Base-by-base conservation (phyloP, 2,797 vertebrate genomes). In the Halcyon badia region DNA sequence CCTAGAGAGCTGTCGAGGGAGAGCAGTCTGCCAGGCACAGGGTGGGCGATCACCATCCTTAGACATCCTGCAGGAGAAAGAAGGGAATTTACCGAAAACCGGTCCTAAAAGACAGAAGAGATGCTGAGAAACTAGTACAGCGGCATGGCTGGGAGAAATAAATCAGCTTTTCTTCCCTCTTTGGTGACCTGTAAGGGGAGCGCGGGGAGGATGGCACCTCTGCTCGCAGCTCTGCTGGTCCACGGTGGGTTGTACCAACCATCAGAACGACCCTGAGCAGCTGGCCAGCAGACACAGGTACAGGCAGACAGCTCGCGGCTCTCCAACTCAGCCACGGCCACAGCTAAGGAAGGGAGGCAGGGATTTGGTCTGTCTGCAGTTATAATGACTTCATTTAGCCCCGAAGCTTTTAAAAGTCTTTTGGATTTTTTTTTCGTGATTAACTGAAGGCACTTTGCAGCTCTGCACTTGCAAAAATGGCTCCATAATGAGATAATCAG, bases 191-290 rank as follows among this genome's bases (percentile, higher is more conserved):
- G 20, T 15, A 51, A 46, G n/a, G 48, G 57, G 41, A 56, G 54
- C 20, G 5, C 1, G 10, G 54, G 14, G 49, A 68, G 24, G 30
- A 21, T 8, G n/a, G 51, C 39, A 26, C 16, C 52, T 56, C 51
- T 3, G 25, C 64, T 41, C 51, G 5, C 1, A 19, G n/a, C 12
- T 42, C 30, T 2, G 16, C 16, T 1, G 1, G 20, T 14, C 41
- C 42, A 22, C 0, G 2, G 39, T 17, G 1, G 9, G n/a, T 9
- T 11, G 15, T 4, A 15, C 18, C 77, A 14, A 12, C 41, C 9
- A 2, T 0, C 1, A 8, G 3, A 11, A 6, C 0, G 8, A 12
- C n/a, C n/a, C n/a, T 0, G 3, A 51, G 65, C 42, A 37, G 64
- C 20, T 22, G 46, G 46, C 46, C 46, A 49, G 33, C 0, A 41